Percentiles rank a stretch among this genome's conserved stretches.
These are phyloP conservation scores for Agapostemon virescens DNA, from an alignment of 2,888 invertebrate genomes.

Conservation along the genomic window DNA sequence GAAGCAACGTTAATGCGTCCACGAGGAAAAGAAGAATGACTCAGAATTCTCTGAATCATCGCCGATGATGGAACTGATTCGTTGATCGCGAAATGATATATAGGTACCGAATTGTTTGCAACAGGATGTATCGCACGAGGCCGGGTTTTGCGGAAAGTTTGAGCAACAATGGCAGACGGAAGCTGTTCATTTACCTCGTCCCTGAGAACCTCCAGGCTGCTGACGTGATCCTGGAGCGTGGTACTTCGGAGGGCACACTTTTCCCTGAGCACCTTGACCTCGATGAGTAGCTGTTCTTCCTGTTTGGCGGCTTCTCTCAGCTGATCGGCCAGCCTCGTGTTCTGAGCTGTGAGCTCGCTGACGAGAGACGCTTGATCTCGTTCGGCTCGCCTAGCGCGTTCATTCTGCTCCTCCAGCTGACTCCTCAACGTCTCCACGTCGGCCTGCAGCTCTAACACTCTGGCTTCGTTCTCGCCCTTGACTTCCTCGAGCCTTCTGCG, in stretches of 20 bases:
- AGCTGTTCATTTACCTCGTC: conserved; percentile 85
- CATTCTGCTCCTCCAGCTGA: conserved; percentile 84
- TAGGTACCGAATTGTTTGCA: neutral
- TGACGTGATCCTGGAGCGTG: conserved; percentile 92
- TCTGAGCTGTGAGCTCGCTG: conserved; percentile 93
- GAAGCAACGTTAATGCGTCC: neutral
- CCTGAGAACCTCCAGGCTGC: conserved; percentile 92
- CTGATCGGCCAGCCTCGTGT: conserved; percentile 91
- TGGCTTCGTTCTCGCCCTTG: conserved; percentile 93
- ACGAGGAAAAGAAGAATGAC: neutral
- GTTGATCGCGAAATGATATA: neutral
- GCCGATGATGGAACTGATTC: neutral
- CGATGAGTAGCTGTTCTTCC: conserved; percentile 89
- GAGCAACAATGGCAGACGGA: neutral
- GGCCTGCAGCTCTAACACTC: conserved; percentile 92
- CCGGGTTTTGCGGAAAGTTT: neutral
- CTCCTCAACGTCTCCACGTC: conserved; percentile 91
- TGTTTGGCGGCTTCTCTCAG: conserved; percentile 91
- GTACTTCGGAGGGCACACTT: conserved; percentile 91
- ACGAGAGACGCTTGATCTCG: conserved; percentile 91
- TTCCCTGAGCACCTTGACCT: conserved; percentile 91
- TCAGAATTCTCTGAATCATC: neutral
- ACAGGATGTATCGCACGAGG: neutral
- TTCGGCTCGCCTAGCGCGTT: conserved; percentile 83
- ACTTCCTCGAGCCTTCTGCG: conserved; percentile 91